phyloP scores from a whole-genome alignment of 2,113 vertebrate species.

The Archocentrus centrarchus region DNA sequence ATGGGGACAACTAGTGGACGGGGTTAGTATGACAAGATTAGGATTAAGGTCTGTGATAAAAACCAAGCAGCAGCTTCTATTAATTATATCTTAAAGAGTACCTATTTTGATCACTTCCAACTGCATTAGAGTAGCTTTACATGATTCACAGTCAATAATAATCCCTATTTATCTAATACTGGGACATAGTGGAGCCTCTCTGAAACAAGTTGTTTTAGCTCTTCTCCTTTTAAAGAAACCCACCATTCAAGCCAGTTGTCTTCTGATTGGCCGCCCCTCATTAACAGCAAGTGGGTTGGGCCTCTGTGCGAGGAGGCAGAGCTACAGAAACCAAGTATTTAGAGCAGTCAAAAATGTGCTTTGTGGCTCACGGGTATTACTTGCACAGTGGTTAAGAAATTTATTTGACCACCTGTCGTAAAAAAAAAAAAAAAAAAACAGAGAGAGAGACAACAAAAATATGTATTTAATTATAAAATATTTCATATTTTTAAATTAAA shows the following conservation, averaged over 20 bases:
- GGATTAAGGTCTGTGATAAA: neutral
- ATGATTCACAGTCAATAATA: neutral
- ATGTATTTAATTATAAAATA: too few relatives aligned
- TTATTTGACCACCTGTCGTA: neutral
- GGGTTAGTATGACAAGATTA: neutral
- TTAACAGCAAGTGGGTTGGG: neutral
- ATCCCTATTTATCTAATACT: neutral
- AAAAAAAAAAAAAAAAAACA: neutral
- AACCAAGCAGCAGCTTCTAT: neutral
- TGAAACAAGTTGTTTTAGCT: neutral
- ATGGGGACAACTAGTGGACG: conserved; percentile 21
- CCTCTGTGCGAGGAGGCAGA: neutral
- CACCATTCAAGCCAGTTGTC: neutral
- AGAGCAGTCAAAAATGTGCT: neutral
- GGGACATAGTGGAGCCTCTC: neutral
- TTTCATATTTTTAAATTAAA: too few relatives aligned
- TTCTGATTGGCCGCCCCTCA: neutral
- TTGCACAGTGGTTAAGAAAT: neutral
- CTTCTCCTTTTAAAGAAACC: too few relatives aligned
- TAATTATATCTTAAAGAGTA: neutral
- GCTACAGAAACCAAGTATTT: neutral
- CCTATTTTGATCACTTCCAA: neutral
- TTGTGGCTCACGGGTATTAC: neutral
- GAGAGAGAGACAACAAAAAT: too few relatives aligned
- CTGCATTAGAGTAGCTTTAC: neutral